Evolutionary conservation across 2,113 vertebrate species (phyloP).

Genomic region (Recurvirostra avosetta): DNA sequence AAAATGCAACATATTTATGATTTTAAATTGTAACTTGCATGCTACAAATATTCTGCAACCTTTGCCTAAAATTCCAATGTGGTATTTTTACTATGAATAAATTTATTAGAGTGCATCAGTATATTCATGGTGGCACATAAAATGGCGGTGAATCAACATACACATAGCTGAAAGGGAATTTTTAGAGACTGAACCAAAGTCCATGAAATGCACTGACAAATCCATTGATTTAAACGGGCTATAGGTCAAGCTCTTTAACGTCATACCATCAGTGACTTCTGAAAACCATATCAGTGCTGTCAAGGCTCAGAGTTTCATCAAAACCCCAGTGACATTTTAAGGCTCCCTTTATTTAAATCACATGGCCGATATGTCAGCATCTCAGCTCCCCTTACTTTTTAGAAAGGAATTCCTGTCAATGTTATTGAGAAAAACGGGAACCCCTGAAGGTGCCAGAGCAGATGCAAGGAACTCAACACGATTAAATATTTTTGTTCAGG

Average conservation of each 20-base stretch:
- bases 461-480: too few species aligned
- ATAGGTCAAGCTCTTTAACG: not conserved
- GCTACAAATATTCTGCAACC: not conserved
- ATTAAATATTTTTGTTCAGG: too few species aligned
- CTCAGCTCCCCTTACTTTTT: not conserved
- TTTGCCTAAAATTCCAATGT: not conserved
- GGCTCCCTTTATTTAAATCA: not conserved
- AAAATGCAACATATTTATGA: not conserved
- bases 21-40: not conserved
- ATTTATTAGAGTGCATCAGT: not conserved
- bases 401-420: not conserved
- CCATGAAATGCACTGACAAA: not conserved
- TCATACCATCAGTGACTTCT: not conserved
- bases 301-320: not conserved
- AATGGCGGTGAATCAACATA: not conserved
- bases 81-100: not conserved
- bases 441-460: too few species aligned
- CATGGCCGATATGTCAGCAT: not conserved
- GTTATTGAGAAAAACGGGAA: not conserved
- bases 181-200: not conserved
- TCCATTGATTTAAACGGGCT: not conserved
- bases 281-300: not conserved
- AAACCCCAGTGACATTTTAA: not conserved
- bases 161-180: not conserved
- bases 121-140: not conserved